These are phyloP conservation scores for Latrodectus hesperus DNA, from an alignment of 2,888 invertebrate genomes.

Conservation along the genomic window DNA sequence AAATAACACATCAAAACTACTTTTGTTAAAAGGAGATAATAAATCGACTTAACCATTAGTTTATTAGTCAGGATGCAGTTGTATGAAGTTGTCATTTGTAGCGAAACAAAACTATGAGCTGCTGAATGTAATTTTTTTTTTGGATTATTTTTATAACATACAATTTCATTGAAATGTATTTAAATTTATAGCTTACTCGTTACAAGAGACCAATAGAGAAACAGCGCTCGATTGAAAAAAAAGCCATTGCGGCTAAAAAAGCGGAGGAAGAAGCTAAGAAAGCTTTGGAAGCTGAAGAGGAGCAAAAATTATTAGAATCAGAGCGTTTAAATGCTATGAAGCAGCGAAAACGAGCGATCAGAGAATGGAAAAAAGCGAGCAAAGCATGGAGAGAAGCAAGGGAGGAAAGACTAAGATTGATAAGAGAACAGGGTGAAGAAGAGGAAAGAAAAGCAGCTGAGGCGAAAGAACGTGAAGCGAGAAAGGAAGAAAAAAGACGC, in stretches of 20 bases:
- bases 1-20: no score
- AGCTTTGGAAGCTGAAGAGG: background rate
- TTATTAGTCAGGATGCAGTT: no score
- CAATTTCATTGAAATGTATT: no score
- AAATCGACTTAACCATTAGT: no score
- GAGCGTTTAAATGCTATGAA: background rate
- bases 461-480: background rate
- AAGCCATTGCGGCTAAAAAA: conserved; percentile 5
- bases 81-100: no score
- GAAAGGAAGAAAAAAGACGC: background rate
- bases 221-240: background rate
- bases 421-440: background rate
- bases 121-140: no score
- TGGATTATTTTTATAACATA: no score
- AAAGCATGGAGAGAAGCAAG: background rate
- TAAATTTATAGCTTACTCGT: no score
- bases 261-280: background rate
- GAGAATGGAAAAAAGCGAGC: background rate
- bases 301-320: background rate
- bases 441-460: background rate
- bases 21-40: no score
- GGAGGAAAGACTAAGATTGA: background rate
- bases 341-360: background rate
- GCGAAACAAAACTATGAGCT: no score
- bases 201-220: no score